Percentiles rank a stretch among this genome's conserved stretches.
Evolutionary conservation across 2,113 vertebrate genomes (phyloP).

Genomic region (Hippocampus abdominalis): DNA sequence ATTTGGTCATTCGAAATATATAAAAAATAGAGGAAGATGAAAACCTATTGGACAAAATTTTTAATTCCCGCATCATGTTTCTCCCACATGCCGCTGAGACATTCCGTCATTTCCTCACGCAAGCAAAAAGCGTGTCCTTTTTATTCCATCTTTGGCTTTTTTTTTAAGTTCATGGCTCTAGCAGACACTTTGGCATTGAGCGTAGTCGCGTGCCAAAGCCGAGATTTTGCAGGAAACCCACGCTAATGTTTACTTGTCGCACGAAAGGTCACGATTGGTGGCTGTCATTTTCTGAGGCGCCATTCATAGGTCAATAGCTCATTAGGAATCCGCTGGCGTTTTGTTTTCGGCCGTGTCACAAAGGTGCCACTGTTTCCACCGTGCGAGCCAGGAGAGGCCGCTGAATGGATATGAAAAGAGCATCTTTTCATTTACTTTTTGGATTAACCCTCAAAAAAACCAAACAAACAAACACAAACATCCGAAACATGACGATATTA

Average conservation of each 20-base stretch:
- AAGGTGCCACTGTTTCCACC: not conserved
- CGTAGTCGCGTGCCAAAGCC: not conserved
- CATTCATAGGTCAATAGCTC: conserved; percentile 8
- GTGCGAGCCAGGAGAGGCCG: not conserved
- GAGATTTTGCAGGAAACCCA: not conserved
- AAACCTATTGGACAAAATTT: too few relatives aligned
- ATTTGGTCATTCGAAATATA: too few relatives aligned
- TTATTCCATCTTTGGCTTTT: not conserved
- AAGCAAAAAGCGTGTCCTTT: not conserved
- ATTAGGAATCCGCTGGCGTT: not conserved
- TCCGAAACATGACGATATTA: too few relatives aligned
- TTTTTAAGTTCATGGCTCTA: not conserved
- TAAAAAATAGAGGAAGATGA: too few relatives aligned
- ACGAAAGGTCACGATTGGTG: conserved; percentile 3
- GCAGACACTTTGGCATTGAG: not conserved
- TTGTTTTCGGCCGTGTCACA: not conserved
- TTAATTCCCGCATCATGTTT: not conserved
- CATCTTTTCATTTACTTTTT: not conserved
- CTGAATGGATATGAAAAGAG: not conserved
- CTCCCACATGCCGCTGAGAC: not conserved
- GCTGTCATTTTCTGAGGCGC: conserved; percentile 1
- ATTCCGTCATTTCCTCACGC: not conserved
- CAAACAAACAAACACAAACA: not conserved
- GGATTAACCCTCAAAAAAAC: not conserved
- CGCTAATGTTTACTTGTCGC: not conserved